Conservation (phyloP, 2,797 vertebrate genomes). For the Heterohyrax brucei region DNA sequence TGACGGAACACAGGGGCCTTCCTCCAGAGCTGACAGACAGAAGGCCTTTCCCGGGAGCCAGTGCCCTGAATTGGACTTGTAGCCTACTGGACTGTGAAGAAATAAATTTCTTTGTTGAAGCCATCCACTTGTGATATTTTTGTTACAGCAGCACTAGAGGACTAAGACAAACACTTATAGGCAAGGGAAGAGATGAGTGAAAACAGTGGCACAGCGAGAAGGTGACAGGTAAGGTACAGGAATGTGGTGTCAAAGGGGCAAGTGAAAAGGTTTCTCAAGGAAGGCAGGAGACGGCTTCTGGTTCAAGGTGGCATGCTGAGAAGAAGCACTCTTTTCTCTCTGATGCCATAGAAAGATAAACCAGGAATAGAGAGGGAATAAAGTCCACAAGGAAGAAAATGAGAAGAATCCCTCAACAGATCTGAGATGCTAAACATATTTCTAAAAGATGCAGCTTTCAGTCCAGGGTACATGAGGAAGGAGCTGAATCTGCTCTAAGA, state of each 20-base stretch:
- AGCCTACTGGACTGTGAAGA: no score
- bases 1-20: no score
- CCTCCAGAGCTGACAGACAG: no score
- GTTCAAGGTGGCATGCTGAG: background rate
- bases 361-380: background rate
- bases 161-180: background rate
- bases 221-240: background rate
- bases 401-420: background rate
- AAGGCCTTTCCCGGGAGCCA: no score
- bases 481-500: background rate
- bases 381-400: background rate
- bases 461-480: background rate
- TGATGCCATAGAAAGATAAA: background rate
- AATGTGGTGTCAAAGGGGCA: background rate
- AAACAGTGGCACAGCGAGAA: background rate
- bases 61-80: no score
- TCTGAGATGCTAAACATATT: background rate
- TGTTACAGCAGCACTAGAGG: no score
- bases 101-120: no score
- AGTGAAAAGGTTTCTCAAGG: background rate
- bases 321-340: background rate
- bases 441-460: background rate
- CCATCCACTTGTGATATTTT: no score
- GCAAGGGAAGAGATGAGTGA: background rate
- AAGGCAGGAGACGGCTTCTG: background rate